Evolutionary conservation across 2,888 invertebrate species (phyloP).

Genomic region (Tachina grossa): DNA sequence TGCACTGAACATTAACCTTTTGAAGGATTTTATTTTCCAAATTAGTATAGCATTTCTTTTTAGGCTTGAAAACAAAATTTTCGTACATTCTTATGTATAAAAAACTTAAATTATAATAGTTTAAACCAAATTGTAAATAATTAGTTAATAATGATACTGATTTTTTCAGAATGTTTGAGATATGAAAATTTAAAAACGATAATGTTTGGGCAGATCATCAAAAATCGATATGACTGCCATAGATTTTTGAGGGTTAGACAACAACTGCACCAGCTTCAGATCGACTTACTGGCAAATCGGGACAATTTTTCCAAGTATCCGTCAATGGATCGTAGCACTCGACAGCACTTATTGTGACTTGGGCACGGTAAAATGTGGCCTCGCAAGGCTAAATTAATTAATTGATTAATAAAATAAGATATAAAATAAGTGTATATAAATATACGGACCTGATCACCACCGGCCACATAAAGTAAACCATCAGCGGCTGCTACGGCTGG

Average conservation of each 20-base stretch:
- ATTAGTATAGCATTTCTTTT: slow-evolving; percentile 50
- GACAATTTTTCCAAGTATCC: slow-evolving; percentile 90
- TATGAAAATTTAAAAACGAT: slow-evolving; percentile 47
- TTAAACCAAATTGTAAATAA: slow-evolving; percentile 40
- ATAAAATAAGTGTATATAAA: neutral
- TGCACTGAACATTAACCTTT: slow-evolving; percentile 39
- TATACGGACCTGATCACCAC: slow-evolving; percentile 87
- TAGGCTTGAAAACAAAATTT: slow-evolving; percentile 34
- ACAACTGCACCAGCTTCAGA: slow-evolving; percentile 94
- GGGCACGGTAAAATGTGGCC: slow-evolving; percentile 92
- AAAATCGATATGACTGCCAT: slow-evolving; percentile 9
- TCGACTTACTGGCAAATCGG: slow-evolving; percentile 91
- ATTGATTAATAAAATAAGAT: neutral
- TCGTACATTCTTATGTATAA: slow-evolving; percentile 19
- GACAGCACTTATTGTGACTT: slow-evolving; percentile 91
- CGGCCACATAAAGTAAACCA: slow-evolving; percentile 91
- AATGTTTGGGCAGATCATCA: slow-evolving; percentile 41
- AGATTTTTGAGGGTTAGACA: slow-evolving; percentile 84
- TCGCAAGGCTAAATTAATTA: slow-evolving; percentile 85
- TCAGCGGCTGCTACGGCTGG: slow-evolving; percentile 94
- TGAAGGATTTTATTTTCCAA: slow-evolving; percentile 41
- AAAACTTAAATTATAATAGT: slow-evolving; percentile 44
- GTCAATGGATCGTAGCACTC: slow-evolving; percentile 92
- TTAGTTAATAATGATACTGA: slow-evolving; percentile 23
- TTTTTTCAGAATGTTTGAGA: slow-evolving; percentile 40